Conservation (phyloP, 2,888 invertebrate genomes). For the Hedychridium roseum region DNA sequence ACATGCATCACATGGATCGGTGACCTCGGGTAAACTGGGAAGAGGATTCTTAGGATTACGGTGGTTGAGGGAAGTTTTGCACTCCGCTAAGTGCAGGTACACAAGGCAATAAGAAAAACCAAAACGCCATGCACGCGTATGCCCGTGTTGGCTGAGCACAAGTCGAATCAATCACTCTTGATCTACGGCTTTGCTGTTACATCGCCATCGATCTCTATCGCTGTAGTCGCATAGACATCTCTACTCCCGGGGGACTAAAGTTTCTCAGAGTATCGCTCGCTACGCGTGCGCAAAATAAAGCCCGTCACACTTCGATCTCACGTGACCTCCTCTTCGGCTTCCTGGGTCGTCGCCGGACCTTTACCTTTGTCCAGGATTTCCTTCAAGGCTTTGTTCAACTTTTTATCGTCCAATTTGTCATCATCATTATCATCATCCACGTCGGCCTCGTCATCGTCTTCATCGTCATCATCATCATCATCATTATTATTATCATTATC, state of each 20-base stretch:
- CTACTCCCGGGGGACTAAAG: constrained; percentile 14
- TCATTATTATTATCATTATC: constrained; percentile 62
- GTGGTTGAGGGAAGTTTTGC: no score
- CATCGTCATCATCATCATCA: constrained; percentile 70
- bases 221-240: constrained; percentile 34
- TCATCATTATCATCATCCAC: constrained; percentile 48
- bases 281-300: constrained; percentile 44
- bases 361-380: constrained; percentile 56
- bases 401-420: constrained; percentile 46
- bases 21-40: no score
- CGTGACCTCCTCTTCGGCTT: constrained; percentile 52
- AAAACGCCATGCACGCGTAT: no score
- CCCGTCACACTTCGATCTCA: constrained; percentile 51
- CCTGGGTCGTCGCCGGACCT: constrained; percentile 50
- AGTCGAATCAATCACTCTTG: constrained; percentile 30
- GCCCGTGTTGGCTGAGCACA: no score
- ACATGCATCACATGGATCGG: no score
- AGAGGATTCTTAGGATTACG: no score
- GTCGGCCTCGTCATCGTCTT: constrained; percentile 61
- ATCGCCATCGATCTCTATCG: constrained; percentile 28
- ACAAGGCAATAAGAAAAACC: no score
- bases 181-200: constrained; percentile 34
- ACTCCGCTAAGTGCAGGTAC: no score
- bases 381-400: constrained; percentile 39
- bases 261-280: constrained; percentile 19